phyloP scores from a whole-genome alignment of 1,140 invertebrate genomes.

The Mya arenaria region DNA sequence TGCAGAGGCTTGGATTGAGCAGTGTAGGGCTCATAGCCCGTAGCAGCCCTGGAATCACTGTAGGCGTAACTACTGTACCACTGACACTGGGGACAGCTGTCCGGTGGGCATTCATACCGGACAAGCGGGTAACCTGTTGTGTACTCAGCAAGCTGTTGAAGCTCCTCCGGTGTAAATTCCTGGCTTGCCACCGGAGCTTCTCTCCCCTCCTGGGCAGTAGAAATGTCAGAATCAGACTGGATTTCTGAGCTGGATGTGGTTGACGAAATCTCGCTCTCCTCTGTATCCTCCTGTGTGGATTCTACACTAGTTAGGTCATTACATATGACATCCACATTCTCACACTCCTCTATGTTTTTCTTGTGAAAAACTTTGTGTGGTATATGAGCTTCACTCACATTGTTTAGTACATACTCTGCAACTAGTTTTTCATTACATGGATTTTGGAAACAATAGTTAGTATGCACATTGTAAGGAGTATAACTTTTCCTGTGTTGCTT shows the following conservation, averaged over 20 bases:
- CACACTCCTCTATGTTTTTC: constrained; percentile 73
- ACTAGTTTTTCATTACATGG: constrained; percentile 63
- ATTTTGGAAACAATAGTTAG: constrained; percentile 37
- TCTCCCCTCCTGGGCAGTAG: constrained; percentile 37
- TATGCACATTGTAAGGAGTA: constrained; percentile 9
- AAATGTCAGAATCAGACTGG: constrained; percentile 70
- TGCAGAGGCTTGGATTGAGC: constrained; percentile 14
- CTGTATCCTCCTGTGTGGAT: constrained; percentile 64
- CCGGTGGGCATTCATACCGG: constrained; percentile 72
- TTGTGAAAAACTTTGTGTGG: constrained; percentile 56
- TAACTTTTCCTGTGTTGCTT: constrained; percentile 68
- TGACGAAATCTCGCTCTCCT: constrained; percentile 75
- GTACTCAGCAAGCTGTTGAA: constrained; percentile 73
- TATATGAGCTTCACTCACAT: constrained; percentile 59
- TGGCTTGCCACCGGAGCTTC: constrained; percentile 29
- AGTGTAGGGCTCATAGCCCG: constrained; percentile 15
- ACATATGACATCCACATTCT: constrained; percentile 79
- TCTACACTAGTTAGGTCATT: constrained; percentile 76
- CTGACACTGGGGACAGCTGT: constrained; percentile 75
- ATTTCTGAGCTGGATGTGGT: constrained; percentile 74
- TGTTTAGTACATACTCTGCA: constrained; percentile 71
- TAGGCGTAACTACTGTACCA: constrained; percentile 54
- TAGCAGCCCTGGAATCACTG: constrained; percentile 36
- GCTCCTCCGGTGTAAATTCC: constrained; percentile 69
- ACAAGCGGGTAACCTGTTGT: constrained; percentile 77